phyloP scores from a whole-genome alignment of 2,113 vertebrate species.

The Thunnus thynnus region DNA sequence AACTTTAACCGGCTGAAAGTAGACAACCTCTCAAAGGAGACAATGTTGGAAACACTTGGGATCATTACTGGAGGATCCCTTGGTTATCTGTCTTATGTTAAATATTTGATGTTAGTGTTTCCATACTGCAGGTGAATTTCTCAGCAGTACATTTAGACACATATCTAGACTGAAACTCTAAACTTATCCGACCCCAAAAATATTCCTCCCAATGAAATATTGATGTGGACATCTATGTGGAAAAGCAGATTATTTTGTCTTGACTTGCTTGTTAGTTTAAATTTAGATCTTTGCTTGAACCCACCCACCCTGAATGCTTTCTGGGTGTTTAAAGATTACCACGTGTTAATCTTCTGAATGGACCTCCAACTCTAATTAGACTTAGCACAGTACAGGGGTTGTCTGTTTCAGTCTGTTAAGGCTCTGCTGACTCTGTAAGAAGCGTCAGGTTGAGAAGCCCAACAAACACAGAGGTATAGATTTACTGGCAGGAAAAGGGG shows the following conservation, averaged over 20 bases:
- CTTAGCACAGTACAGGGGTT: slow-evolving; percentile 71
- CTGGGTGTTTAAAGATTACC: slow-evolving; percentile 59
- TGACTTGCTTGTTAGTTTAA: slow-evolving; percentile 26
- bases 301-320: slow-evolving; percentile 32
- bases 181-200: not conserved
- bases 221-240: slow-evolving; percentile 8
- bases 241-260: slow-evolving; percentile 36
- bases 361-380: slow-evolving; percentile 63
- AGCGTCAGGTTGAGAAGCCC: slow-evolving; percentile 81
- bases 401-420: slow-evolving; percentile 88
- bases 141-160: slow-evolving; percentile 12
- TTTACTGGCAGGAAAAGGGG: slow-evolving; percentile 64
- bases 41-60: slow-evolving; percentile 8
- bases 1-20: slow-evolving; percentile 86
- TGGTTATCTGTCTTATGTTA: slow-evolving; percentile 1
- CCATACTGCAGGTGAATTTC: slow-evolving; percentile 11
- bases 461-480: slow-evolving; percentile 78
- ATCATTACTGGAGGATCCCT: slow-evolving; percentile 21
- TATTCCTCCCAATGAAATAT: not conserved
- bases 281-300: slow-evolving; percentile 54
- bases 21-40: slow-evolving; percentile 76
- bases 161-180: not conserved
- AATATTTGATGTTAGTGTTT: slow-evolving; percentile 17
- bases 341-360: slow-evolving; percentile 62
- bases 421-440: slow-evolving; percentile 83